Base-by-base conservation (phyloP, 1,140 invertebrate genomes). In the Centruroides vittatus region DNA sequence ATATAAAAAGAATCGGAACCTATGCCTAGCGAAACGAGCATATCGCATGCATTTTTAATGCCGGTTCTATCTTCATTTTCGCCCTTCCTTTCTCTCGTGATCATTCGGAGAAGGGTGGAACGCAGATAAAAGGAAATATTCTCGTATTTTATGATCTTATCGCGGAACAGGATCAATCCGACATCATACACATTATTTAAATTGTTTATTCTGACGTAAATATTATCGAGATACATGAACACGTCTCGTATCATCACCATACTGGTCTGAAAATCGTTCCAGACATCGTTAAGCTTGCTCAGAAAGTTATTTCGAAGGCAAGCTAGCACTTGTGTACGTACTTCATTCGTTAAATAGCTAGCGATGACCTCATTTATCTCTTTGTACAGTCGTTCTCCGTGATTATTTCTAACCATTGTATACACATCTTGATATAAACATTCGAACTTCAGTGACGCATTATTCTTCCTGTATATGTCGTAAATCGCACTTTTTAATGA, bases 101-200 rank as follows among this genome's bases (percentile, higher is more conserved):
- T 93, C 84, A 98, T 88, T 69, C 89, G 86, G 56, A 99, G 75
- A 46, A 99, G 77, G 9, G 93, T 98, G 69, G 92, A 87, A 35
- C 92, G 79, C 65, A 99, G 78, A 77, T 97, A 91, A 72, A 97
- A 92, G 68, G 93, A 81, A 64, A 98, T 93, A 69, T 86, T 86
- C 47, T 89, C 89, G 74, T 94, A 89, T 64, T 93, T 80, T 13
- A 98, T 89, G 63, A 98, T 89, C 81, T 96, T 86, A 82, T 98
- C 93, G 76, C 93, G 84, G 79, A 99, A 99, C 71, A 99, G 89
- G 68, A 93, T 95, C 65, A 99, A 82, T 67, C 97, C 97, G 66
- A 99, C 79, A 78, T 98, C 97, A 76, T 99, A 99, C 54, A 99
- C 96, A 79, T 96, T 98, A 69, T 98, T 93, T 48, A 98, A 91